Evolutionary conservation across 2,797 vertebrate species (phyloP), one percentile per base, ranked within the genome.

Genomic region (Pelodytes ibericus): DNA sequence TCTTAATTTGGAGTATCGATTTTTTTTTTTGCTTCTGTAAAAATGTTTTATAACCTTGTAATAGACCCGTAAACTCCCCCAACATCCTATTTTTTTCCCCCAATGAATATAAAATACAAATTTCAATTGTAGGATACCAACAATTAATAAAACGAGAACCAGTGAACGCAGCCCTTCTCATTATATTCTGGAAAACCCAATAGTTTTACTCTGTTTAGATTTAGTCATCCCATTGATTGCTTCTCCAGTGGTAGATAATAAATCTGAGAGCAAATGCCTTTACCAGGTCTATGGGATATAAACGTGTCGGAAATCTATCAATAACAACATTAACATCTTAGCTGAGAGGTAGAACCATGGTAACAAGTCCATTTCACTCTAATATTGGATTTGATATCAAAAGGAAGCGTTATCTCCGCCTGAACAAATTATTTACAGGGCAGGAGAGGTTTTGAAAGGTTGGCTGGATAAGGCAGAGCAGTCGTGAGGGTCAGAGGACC

Each of bases 351-450:
- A 53, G 4, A 53, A 22, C 49, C 3, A 20, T 53, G 24, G 49
- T 11, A 22, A 53, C 49, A 2, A 20, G 24, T 22, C 20, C 49
- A 53, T 24, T 53, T 53, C 24, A 53, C 49, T 53, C 49, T 53
- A 20, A 53, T 53, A 53, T 53, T 53, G 49, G 49, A 53, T 53
- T 53, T 53, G 49, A 22, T 53, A 53, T 53, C 20, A 53, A 53
- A 53, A 53, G 20, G 20, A 53, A 7, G n/a, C 49, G 49, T 53
- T 24, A 6, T 16, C 20, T 53, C 49, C 13, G 24, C 13, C 18
- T 15, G 18, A 49, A 53, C 11, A 53, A 53, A 53, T 24, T 24
- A 20, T 53, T 53, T 53, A 53, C 20, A 1, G 49, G 24, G 49
- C 49, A 11, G 49, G 49, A 8, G n/a, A 53, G 49, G 49, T 53